These are phyloP conservation scores for Setophaga petechia DNA, from an alignment of 2,113 vertebrate species.

Conservation along the genomic window DNA sequence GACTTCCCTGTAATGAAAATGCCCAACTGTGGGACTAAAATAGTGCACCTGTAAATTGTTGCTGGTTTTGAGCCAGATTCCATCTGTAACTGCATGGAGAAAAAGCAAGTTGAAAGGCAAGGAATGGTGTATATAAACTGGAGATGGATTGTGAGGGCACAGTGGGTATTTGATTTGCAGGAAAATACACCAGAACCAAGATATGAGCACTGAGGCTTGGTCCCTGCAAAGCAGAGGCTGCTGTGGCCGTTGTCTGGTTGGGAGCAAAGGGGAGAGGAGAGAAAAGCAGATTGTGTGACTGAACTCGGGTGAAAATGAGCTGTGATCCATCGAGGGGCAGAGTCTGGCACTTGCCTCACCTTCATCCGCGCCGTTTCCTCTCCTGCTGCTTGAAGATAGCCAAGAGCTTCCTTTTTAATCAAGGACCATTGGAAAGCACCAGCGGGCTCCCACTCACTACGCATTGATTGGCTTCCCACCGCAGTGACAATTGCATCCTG, in stretches of 20 bases:
- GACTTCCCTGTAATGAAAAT: neutral
- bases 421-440: conserved; percentile 59
- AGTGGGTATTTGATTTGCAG: neutral
- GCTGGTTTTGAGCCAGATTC: neutral
- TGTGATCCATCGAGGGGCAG: neutral
- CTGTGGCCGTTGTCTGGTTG: neutral
- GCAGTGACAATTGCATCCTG: conserved; percentile 67
- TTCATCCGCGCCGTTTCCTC: conserved; percentile 31
- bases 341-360: conserved; percentile 52
- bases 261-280: neutral
- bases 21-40: neutral
- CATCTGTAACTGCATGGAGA: neutral
- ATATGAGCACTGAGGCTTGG: neutral
- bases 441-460: conserved; percentile 52
- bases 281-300: neutral
- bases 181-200: neutral
- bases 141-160: neutral
- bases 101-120: neutral
- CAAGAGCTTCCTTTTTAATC: conserved; percentile 66
- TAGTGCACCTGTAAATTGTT: neutral
- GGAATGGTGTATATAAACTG: neutral
- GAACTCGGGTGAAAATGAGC: conserved; percentile 2
- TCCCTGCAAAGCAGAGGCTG: neutral
- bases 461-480: conserved; percentile 58
- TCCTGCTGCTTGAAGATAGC: conserved; percentile 55